A percentile compares a stretch with the other conserved stretches of the same genome.
phyloP scores from a whole-genome alignment of 2,797 vertebrate species.

The Hemitrygon akajei region DNA sequence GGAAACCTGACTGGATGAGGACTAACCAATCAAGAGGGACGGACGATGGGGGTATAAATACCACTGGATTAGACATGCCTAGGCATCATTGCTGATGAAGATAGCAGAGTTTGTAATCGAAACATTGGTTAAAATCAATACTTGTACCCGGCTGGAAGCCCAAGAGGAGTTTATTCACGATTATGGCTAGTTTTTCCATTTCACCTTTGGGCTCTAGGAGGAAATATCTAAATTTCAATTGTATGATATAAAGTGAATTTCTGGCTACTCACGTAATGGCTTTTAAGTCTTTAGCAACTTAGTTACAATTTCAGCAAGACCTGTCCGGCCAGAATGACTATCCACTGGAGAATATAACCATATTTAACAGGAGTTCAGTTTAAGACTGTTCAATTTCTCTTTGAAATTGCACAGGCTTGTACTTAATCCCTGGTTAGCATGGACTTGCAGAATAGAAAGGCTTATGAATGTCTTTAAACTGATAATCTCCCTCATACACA shows the following conservation, averaged over 20 bases:
- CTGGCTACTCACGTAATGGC: neutral
- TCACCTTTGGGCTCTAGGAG: neutral
- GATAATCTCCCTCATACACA: neutral
- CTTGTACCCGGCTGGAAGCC: too few species aligned
- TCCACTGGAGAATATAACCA: neutral
- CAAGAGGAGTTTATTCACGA: too few species aligned
- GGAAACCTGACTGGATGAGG: too few species aligned
- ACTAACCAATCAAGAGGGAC: too few species aligned
- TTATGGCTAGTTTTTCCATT: neutral
- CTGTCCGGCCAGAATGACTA: neutral
- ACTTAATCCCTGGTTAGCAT: neutral
- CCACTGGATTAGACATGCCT: too few species aligned
- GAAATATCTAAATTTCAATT: neutral
- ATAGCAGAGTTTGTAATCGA: too few species aligned
- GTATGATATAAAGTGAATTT: neutral
- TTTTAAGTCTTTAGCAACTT: neutral
- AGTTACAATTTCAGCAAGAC: neutral
- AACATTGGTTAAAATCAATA: too few species aligned
- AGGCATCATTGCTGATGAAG: too few species aligned
- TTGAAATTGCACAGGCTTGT: neutral
- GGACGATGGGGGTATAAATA: too few species aligned
- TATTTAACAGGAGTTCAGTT: too few species aligned
- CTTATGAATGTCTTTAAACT: neutral
- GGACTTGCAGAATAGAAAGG: neutral
- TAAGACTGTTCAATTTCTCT: neutral